Base-by-base conservation (phyloP, 2,797 vertebrate species). In the Thalassophryne amazonica region DNA sequence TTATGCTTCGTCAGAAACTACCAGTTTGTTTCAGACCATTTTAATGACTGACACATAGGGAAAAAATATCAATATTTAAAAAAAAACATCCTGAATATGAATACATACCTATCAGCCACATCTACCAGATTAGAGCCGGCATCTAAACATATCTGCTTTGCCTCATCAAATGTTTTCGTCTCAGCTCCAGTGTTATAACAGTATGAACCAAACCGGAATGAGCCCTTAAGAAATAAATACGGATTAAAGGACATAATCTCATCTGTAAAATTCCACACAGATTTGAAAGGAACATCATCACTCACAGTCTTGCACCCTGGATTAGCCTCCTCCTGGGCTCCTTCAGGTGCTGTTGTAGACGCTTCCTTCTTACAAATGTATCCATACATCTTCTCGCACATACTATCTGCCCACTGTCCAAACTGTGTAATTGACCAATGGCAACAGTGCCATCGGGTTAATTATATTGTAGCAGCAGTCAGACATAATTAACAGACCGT, bases 331-430 rank as follows among this genome's bases (percentile, higher is more conserved):
- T 88, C 84, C 1, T 84, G 77, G 17, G 54, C 16, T 6, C 77
- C 82, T 41, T 78, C 65, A 11, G 41, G 33, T 52, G 53, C 73
- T 39, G 76, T 87, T 17, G 56, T 73, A 31, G 89, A 83, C 4
- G 93, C 92, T 69, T 90, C 94, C 65, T 88, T 95, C 81, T 97
- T 95, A 74, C 97, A 99, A 46, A 99, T 89, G 68, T 93, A 99
- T 8, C 90, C 92, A 42, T 81, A 81, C 7, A 83, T 62, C 46
- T 76, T 89, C 57, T 98, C 95, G 69, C 96, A 98, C 49, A 88
- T 71, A 49, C 89, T 68, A 60, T 98, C 97, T 12, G 91, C 91
- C 96, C 96, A 99, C 64, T 76, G 91, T 5, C 93, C 97, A 31
- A 93, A 88, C 97, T 99, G 68, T 18, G 12, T n/a, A n/a, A n/a